Evolutionary conservation across 1,140 invertebrate genomes (phyloP).

Genomic region (Oppia nitens): DNA sequence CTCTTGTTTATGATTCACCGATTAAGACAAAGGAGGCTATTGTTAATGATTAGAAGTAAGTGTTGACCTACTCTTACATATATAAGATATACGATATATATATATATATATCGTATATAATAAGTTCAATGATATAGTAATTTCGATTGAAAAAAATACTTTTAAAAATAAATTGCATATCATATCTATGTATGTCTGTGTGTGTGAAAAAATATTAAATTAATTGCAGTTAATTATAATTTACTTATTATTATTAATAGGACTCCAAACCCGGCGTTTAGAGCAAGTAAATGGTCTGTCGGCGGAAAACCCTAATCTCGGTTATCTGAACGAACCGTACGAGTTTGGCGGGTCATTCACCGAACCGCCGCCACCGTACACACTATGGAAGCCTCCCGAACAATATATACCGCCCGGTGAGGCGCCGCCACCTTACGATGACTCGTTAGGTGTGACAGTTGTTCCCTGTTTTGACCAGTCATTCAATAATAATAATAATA

Average conservation of each 20-base stretch:
- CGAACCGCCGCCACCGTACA: constrained; percentile 24
- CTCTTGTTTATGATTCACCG: constrained; percentile 32
- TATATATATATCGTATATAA: too few relatives aligned
- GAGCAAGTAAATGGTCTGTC: constrained; percentile 1
- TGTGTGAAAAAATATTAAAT: too few relatives aligned
- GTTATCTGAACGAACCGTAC: constrained; percentile 20
- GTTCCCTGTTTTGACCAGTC: not conserved
- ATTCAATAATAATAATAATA: not conserved
- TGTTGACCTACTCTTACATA: not conserved
- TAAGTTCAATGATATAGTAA: too few relatives aligned
- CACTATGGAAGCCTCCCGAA: constrained; percentile 24
- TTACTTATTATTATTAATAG: not conserved
- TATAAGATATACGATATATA: too few relatives aligned
- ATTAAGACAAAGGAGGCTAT: constrained; percentile 28
- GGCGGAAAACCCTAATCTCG: not conserved
- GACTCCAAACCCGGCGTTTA: constrained; percentile 1
- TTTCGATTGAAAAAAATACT: too few relatives aligned
- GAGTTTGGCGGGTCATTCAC: constrained; percentile 19
- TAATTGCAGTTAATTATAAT: constrained; percentile 16
- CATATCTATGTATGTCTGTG: too few relatives aligned
- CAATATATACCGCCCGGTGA: constrained; percentile 23
- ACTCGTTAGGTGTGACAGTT: not conserved
- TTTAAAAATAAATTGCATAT: too few relatives aligned
- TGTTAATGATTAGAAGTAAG: constrained; percentile 22
- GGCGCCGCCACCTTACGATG: constrained; percentile 23